A percentile compares a stretch with the other conserved stretches of the same genome.
Evolutionary conservation across 2,888 invertebrate species (phyloP).

Genomic region (Ectobius pallidus): DNA sequence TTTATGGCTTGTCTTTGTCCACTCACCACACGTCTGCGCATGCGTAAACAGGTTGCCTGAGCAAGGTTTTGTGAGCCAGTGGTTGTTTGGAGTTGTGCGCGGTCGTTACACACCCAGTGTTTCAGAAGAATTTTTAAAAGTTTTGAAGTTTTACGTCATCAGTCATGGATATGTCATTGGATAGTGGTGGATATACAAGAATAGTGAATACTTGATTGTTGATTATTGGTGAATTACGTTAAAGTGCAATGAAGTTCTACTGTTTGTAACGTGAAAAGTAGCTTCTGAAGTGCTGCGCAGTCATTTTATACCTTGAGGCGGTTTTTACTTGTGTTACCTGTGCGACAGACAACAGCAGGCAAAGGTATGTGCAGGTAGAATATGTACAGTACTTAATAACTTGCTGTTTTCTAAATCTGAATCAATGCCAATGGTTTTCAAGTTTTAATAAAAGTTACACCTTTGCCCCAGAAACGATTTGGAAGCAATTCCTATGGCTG

Average conservation of each 20-base stretch:
- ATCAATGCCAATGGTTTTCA: too few relatives aligned
- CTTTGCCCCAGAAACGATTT: too few relatives aligned
- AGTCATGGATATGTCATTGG: slow-evolving; percentile 25
- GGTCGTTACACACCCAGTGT: slow-evolving; percentile 21
- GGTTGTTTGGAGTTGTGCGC: slow-evolving; percentile 38
- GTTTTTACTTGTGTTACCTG: slow-evolving; percentile 29
- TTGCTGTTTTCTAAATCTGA: too few relatives aligned
- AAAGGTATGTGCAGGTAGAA: slow-evolving; percentile 30
- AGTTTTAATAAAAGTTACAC: too few relatives aligned
- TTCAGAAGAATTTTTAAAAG: neutral
- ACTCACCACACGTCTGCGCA: slow-evolving; percentile 15
- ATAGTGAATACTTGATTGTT: slow-evolving; percentile 9
- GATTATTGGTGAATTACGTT: neutral
- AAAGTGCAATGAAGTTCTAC: slow-evolving; percentile 21
- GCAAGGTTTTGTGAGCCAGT: slow-evolving; percentile 31
- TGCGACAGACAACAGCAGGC: slow-evolving; percentile 20
- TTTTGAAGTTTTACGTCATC: slow-evolving; percentile 20
- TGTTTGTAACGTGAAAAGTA: slow-evolving; percentile 20
- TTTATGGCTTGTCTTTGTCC: slow-evolving; percentile 15
- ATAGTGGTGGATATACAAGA: slow-evolving; percentile 23
- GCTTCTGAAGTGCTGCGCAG: slow-evolving; percentile 30
- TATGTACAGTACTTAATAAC: neutral
- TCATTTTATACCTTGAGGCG: slow-evolving; percentile 25
- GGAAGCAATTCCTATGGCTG: too few relatives aligned
- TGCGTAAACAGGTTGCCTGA: slow-evolving; percentile 18